Evolutionary conservation across 2,888 invertebrate species (phyloP).

Genomic region (Eremobia ochroleuca): DNA sequence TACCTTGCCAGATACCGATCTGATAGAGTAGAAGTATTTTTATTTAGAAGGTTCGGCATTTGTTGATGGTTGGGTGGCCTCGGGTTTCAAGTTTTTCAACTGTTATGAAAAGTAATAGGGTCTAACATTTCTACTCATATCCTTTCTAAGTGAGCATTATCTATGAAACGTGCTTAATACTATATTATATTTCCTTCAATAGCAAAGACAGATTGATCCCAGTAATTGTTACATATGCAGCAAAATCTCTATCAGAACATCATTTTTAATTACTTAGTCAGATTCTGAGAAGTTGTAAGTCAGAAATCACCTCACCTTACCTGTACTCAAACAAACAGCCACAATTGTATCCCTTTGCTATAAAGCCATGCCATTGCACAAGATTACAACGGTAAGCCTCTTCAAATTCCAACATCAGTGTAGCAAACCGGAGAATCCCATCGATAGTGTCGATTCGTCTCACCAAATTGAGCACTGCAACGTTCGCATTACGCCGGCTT

Average conservation of each 20-base stretch:
- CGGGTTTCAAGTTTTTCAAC: slow-evolving; percentile 1
- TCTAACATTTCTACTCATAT: not conserved
- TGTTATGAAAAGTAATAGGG: not conserved
- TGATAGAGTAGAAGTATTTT: slow-evolving; percentile 50
- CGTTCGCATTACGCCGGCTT: slow-evolving; percentile 64
- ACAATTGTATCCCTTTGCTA: not conserved
- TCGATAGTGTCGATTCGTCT: slow-evolving; percentile 59
- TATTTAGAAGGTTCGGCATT: slow-evolving; percentile 31
- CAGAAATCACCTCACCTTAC: not conserved
- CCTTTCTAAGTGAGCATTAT: not conserved
- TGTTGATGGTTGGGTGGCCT: slow-evolving; percentile 7
- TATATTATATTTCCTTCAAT: slow-evolving; percentile 1
- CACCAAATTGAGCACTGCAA: slow-evolving; percentile 61
- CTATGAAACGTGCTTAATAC: not conserved
- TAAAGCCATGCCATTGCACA: not conserved
- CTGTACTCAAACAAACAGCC: not conserved
- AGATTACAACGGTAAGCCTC: slow-evolving; percentile 4
- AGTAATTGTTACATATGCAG: not conserved
- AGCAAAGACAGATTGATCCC: not conserved
- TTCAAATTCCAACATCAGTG: slow-evolving; percentile 27
- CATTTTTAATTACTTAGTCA: not conserved
- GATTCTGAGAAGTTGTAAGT: not conserved
- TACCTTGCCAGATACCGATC: slow-evolving; percentile 50
- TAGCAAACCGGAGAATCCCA: slow-evolving; percentile 43
- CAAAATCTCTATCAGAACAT: not conserved